Percentiles rank a stretch among this genome's conserved stretches.
phyloP scores from a whole-genome alignment of 2,888 invertebrate species.

The Chouioia cunea region DNA sequence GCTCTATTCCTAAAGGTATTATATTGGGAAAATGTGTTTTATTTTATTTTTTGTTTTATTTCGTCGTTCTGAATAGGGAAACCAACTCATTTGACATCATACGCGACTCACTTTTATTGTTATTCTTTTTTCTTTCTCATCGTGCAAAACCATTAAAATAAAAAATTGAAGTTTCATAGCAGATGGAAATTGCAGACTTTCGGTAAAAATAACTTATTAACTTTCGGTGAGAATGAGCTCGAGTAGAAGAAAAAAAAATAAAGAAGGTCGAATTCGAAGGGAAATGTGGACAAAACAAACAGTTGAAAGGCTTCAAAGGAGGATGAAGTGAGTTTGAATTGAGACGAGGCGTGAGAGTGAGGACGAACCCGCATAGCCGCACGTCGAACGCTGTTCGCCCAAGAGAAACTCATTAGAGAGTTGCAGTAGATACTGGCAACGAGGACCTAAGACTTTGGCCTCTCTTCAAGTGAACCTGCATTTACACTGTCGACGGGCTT shows the following conservation, averaged over 20 bases:
- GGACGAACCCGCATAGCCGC: slow-evolving; percentile 57
- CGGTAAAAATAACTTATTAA: too few relatives aligned
- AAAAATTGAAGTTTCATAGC: too few relatives aligned
- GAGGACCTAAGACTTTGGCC: slow-evolving; percentile 20
- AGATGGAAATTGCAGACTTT: too few relatives aligned
- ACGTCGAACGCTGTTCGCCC: slow-evolving; percentile 59
- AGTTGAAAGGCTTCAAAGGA: slow-evolving; percentile 5
- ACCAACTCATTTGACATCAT: too few relatives aligned
- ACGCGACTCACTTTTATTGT: too few relatives aligned
- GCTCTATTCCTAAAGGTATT: background rate
- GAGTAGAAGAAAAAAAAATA: background rate
- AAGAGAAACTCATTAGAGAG: slow-evolving; percentile 64
- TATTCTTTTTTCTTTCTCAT: too few relatives aligned
- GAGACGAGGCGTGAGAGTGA: slow-evolving; percentile 33
- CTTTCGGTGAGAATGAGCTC: too few relatives aligned
- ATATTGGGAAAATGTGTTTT: too few relatives aligned
- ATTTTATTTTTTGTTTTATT: too few relatives aligned
- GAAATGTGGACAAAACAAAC: slow-evolving; percentile 9
- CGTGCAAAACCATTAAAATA: too few relatives aligned
- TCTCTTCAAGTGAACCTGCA: slow-evolving; percentile 24
- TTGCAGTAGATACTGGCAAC: slow-evolving; percentile 43
- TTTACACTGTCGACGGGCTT: slow-evolving; percentile 8
- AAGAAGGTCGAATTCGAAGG: background rate
- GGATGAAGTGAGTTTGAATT: slow-evolving; percentile 58
- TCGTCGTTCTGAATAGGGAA: too few relatives aligned